Evolutionary conservation across 92 coral and sea anemone genomes (phyloP).

Genomic region (Parazoanthus swiftii): DNA sequence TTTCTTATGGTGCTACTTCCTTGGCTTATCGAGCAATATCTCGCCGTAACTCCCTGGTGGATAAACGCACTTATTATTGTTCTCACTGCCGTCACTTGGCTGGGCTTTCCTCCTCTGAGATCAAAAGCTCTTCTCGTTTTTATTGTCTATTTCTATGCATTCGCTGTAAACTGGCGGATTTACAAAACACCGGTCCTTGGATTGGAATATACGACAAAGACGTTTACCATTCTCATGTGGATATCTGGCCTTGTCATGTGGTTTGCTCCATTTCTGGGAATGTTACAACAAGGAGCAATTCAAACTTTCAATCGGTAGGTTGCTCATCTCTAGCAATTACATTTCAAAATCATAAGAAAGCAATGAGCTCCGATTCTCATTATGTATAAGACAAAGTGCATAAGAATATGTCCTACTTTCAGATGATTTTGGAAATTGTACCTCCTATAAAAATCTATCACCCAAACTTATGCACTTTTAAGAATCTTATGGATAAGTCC

Average conservation of each 20-base stretch:
- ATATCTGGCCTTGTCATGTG: slow-evolving; percentile 67
- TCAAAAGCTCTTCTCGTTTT: slow-evolving; percentile 73
- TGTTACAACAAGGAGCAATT: slow-evolving; percentile 55
- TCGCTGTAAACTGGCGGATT: slow-evolving; percentile 80
- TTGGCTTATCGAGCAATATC: slow-evolving; percentile 73
- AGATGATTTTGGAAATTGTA: no score
- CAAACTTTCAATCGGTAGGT: slow-evolving; percentile 69
- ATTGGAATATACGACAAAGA: slow-evolving; percentile 39
- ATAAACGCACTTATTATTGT: slow-evolving; percentile 45
- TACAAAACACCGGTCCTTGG: slow-evolving; percentile 65
- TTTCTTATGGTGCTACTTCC: slow-evolving; percentile 82
- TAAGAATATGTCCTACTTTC: no score
- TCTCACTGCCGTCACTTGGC: slow-evolving; percentile 62
- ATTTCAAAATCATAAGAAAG: no score
- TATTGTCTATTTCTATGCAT: slow-evolving; percentile 72
- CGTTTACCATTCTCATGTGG: slow-evolving; percentile 55
- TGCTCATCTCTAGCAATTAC: neutral
- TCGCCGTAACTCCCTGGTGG: slow-evolving; percentile 64
- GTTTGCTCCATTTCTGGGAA: slow-evolving; percentile 45
- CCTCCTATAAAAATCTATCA: no score
- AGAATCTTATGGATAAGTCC: no score
- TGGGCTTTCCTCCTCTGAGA: slow-evolving; percentile 79
- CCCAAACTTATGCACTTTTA: no score
- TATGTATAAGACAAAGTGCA: no score
- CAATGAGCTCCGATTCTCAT: no score